Evolutionary conservation across 2,113 vertebrate genomes (phyloP).

Genomic region (Thinocorus orbignyianus): DNA sequence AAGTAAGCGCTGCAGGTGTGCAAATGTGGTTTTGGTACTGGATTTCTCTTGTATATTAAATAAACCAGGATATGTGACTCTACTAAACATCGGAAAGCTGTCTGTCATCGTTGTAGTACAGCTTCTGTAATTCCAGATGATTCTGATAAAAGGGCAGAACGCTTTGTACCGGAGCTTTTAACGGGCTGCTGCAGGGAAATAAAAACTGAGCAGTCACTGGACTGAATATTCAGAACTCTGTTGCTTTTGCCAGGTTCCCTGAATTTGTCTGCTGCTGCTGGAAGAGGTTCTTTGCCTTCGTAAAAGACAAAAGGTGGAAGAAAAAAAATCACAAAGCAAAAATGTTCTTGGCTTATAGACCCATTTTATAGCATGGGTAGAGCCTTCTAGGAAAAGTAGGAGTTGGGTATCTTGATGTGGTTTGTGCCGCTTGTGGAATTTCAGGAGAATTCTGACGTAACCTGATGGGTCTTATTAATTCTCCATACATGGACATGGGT

Average conservation of each 20-base stretch:
- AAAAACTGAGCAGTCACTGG: not conserved
- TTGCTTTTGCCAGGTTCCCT: not conserved
- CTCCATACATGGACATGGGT: not conserved
- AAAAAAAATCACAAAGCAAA: not conserved
- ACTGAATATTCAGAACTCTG: not conserved
- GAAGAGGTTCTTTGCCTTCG: not conserved
- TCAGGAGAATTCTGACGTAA: not conserved
- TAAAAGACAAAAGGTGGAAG: not conserved
- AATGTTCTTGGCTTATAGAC: not conserved
- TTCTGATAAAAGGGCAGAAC: not conserved
- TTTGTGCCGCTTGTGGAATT: not conserved
- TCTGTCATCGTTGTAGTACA: not conserved
- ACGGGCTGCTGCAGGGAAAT: not conserved
- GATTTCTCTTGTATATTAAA: not conserved
- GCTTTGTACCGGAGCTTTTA: not conserved
- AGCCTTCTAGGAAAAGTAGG: slow-evolving; percentile 37
- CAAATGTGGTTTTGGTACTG: not conserved
- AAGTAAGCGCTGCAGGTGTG: not conserved
- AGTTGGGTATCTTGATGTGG: not conserved
- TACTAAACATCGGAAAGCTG: not conserved
- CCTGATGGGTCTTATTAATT: not conserved
- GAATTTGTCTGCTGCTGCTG: not conserved
- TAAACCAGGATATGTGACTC: not conserved
- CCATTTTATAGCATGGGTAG: not conserved
- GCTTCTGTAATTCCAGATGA: not conserved